Conservation (phyloP, 2,888 invertebrate species). For the Latrodectus elegans region DNA sequence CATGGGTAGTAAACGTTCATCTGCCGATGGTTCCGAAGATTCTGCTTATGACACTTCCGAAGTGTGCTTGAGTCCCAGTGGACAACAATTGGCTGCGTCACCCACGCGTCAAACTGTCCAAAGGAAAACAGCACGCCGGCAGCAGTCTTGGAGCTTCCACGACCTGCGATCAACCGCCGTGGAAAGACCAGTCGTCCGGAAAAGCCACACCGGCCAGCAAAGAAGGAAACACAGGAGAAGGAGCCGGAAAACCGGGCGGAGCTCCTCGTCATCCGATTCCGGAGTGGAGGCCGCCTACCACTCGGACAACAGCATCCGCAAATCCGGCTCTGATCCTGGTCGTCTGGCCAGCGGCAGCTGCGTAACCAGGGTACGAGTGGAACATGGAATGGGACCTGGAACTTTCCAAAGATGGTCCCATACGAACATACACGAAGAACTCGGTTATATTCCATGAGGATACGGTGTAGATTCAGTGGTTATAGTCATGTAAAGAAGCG, state of each 20-base stretch:
- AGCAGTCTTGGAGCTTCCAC: slow-evolving; percentile 69
- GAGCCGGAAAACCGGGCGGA: slow-evolving; percentile 21
- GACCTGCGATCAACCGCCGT: slow-evolving; percentile 54
- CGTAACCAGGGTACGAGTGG: slow-evolving; percentile 34
- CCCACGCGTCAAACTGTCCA: slow-evolving; percentile 23
- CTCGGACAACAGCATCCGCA: slow-evolving; percentile 53
- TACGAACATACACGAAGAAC: slow-evolving; percentile 65
- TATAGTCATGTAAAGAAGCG: no score
- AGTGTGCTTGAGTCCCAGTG: slow-evolving; percentile 66
- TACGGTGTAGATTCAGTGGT: no score
- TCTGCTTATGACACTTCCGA: slow-evolving; percentile 69
- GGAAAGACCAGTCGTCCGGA: slow-evolving; percentile 33
- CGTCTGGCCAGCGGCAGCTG: slow-evolving; percentile 12
- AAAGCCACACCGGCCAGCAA: slow-evolving; percentile 24
- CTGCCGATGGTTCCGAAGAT: slow-evolving; percentile 62
- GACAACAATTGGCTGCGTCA: slow-evolving; percentile 26
- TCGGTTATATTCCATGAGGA: slow-evolving; percentile 67
- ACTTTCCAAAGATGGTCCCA: slow-evolving; percentile 64
- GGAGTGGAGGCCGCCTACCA: slow-evolving; percentile 69
- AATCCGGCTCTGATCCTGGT: slow-evolving; percentile 46
- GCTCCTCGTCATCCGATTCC: slow-evolving; percentile 64
- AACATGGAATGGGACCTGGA: slow-evolving; percentile 48
- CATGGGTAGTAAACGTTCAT: slow-evolving; percentile 58
- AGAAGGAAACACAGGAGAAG: slow-evolving; percentile 24
- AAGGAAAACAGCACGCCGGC: slow-evolving; percentile 36